Conservation (phyloP, 2,888 invertebrate genomes). For the Nemotelus pantherinus region DNA sequence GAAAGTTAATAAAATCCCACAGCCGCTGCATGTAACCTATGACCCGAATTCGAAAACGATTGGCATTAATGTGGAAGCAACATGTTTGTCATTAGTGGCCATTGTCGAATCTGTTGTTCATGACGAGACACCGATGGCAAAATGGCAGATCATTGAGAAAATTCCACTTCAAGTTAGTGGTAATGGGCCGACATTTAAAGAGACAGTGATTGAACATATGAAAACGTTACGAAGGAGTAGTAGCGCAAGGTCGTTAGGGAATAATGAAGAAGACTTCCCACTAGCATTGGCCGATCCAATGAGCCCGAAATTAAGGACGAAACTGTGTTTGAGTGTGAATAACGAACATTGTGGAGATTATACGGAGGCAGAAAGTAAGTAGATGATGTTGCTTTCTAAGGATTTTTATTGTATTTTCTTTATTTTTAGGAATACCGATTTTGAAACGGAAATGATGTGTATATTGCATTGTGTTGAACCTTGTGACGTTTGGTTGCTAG, state of each 20-base stretch:
- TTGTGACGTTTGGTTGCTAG: too few species aligned
- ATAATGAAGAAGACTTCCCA: constrained; percentile 66
- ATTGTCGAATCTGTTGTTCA: constrained; percentile 77
- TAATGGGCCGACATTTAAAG: constrained; percentile 74
- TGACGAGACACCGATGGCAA: constrained; percentile 68
- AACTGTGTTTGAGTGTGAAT: constrained; percentile 82
- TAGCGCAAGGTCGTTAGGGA: constrained; percentile 68
- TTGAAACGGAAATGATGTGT: not conserved
- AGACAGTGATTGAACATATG: constrained; percentile 74
- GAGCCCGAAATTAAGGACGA: constrained; percentile 78
- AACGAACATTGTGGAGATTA: constrained; percentile 86
- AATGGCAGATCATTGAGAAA: constrained; percentile 79
- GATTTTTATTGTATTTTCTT: constrained; percentile 48
- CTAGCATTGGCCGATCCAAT: constrained; percentile 71
- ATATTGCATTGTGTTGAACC: too few species aligned
- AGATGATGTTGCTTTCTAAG: constrained; percentile 52
- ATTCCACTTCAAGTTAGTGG: constrained; percentile 78
- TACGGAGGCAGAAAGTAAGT: constrained; percentile 85
- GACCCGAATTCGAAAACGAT: constrained; percentile 81
- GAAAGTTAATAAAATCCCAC: constrained; percentile 83
- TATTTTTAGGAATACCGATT: constrained; percentile 6
- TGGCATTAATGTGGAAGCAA: constrained; percentile 82
- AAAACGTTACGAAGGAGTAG: constrained; percentile 65
- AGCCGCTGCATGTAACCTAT: constrained; percentile 82
- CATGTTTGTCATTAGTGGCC: constrained; percentile 80